Conservation (phyloP, 1,140 invertebrate species). For the Maconellicoccus hirsutus region DNA sequence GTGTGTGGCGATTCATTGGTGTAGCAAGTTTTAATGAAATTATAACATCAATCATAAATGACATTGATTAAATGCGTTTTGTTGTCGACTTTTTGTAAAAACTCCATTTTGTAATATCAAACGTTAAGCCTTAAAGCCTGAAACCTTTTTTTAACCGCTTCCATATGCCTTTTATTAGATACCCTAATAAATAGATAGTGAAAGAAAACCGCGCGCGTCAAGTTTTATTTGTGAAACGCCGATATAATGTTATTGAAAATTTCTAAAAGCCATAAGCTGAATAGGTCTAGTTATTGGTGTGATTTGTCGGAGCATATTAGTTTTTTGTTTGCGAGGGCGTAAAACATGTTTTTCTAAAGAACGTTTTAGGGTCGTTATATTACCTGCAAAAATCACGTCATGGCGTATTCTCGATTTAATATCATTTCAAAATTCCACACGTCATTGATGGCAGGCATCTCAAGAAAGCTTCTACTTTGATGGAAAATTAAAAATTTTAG, state of each 20-base stretch:
- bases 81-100: slow-evolving; percentile 1
- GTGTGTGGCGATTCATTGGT: not conserved
- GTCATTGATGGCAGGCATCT: not conserved
- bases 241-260: not conserved
- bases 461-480: not conserved
- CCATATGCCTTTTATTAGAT: not conserved
- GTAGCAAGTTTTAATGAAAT: not conserved
- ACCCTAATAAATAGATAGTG: not conserved
- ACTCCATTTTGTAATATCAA: not conserved
- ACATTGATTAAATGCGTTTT: slow-evolving; percentile 9
- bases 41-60: slow-evolving; percentile 5
- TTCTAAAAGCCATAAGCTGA: not conserved
- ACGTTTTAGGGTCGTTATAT: not conserved
- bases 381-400: not conserved
- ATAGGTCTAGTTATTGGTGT: not conserved
- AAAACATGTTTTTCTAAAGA: not conserved
- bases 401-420: not conserved
- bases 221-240: not conserved
- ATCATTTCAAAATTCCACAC: not conserved
- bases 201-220: not conserved
- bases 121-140: not conserved
- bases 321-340: not conserved
- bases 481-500: not conserved
- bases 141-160: not conserved
- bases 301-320: slow-evolving; percentile 1